phyloP scores from a whole-genome alignment of 2,113 vertebrate genomes.

The Tupaia tana region DNA sequence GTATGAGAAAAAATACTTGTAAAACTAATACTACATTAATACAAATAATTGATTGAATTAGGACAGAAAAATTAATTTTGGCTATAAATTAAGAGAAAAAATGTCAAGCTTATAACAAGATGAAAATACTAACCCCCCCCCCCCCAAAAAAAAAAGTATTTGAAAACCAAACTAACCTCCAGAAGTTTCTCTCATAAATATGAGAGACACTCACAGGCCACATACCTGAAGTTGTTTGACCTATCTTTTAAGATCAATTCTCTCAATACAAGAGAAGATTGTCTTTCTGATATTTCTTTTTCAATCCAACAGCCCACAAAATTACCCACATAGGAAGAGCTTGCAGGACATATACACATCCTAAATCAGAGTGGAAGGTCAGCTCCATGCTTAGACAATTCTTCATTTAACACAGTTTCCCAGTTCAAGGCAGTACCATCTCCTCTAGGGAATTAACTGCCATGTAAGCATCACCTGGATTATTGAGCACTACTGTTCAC shows the following conservation, averaged over 20 bases:
- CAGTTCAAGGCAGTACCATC: background rate
- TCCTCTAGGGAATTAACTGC: constrained; percentile 34
- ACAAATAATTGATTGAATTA: background rate
- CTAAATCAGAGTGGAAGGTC: constrained; percentile 67
- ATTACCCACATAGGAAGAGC: background rate
- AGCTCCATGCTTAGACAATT: constrained; percentile 19
- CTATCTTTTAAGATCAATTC: constrained; percentile 73
- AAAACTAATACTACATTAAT: constrained; percentile 42
- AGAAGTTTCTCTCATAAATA: constrained; percentile 44
- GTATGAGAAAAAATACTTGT: background rate
- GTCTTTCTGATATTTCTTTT: constrained; percentile 71
- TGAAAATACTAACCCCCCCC: constrained; percentile 16
- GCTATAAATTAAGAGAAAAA: constrained; percentile 15
- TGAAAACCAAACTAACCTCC: background rate
- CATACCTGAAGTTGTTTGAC: constrained; percentile 33
- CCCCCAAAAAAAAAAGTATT: background rate
- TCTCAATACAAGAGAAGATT: constrained; percentile 64
- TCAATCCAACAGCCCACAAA: constrained; percentile 44
- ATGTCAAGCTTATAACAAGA: background rate
- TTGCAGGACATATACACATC: constrained; percentile 22
- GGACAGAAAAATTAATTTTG: background rate
- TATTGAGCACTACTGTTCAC: background rate
- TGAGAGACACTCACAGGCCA: constrained; percentile 4
- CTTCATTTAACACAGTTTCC: constrained; percentile 22
- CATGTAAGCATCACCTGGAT: background rate